Evolutionary conservation across 2,797 vertebrate species (phyloP), one percentile per base, ranked within the genome.

Genomic region (Trachurus trachurus): DNA sequence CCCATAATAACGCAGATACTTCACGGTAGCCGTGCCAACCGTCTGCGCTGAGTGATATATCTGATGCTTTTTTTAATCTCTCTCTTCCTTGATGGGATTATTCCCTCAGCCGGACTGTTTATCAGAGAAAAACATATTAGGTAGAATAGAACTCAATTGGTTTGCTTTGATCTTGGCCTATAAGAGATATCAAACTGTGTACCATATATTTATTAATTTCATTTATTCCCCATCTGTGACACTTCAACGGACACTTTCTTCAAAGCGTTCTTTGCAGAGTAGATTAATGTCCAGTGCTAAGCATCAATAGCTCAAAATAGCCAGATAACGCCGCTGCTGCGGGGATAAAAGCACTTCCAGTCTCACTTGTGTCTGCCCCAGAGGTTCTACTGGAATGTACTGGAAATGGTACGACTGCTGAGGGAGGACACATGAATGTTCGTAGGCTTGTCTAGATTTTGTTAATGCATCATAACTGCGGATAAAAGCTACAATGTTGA

Each of bases 61-160:
- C 91, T 92, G 89, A 92, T 93, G 81, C 57, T 82, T 79, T 80
- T 76, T 87, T 90, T 88, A 91, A 93, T 93, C 91, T 90, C 74
- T 91, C 85, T 84, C 79, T 90, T 89, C 85, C 90, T 92, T 94
- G 92, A 94, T 94, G 83, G 93, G 92, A 94, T 94, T 95, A 94
- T 93, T 91, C 80, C 86, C 72, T 88, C 80, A 85, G 89, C 78
- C 59, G 66, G 92, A 92, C 94, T 93, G 92, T 93, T 94, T 92
- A 94, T 92, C 92, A 93, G 84, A 90, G 87, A 54, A 91, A 92
- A 93, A 92, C 92, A 92, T 89, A 94, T 93, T 90, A 89, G 90
- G 87, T 92, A 92, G 89, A 93, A 91, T 92, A 90, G 87, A 84
- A 90, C 89, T 92, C 92, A 89, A 94, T 90, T 89, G 90, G 90